Conservation (phyloP, 1,140 invertebrate species). For the Calosoma granatense region DNA sequence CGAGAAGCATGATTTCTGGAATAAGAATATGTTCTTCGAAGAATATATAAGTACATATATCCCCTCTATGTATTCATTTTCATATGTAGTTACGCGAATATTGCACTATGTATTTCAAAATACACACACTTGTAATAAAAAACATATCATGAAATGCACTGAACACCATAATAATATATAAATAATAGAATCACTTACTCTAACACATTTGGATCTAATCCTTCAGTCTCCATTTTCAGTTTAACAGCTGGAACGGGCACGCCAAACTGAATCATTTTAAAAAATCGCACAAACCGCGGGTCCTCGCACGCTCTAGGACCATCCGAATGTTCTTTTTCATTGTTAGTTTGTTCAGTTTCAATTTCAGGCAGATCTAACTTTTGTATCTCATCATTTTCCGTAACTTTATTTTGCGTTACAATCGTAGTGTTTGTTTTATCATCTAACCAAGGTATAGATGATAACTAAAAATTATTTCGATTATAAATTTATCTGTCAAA, state of each 20-base stretch:
- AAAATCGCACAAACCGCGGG: constrained; percentile 64
- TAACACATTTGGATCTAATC: constrained; percentile 63
- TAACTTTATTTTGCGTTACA: constrained; percentile 21
- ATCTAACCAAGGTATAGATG: constrained; percentile 59
- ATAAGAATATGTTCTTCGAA: too few species aligned
- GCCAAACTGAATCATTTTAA: constrained; percentile 82
- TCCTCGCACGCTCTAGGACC: constrained; percentile 34
- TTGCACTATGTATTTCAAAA: too few species aligned
- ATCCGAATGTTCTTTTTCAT: constrained; percentile 14
- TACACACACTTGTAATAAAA: too few species aligned
- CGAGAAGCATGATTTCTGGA: too few species aligned
- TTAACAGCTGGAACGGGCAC: constrained; percentile 70
- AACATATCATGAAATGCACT: too few species aligned
- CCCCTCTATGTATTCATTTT: too few species aligned
- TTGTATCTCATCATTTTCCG: constrained; percentile 18
- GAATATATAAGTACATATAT: too few species aligned
- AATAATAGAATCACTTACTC: too few species aligned
- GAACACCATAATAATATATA: too few species aligned
- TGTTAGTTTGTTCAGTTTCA: constrained; percentile 24
- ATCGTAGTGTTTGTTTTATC: constrained; percentile 24
- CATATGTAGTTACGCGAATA: too few species aligned
- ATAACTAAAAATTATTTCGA: constrained; percentile 45
- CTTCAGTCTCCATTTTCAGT: constrained; percentile 72
- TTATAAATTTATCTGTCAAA: constrained; percentile 8
- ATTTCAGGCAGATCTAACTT: constrained; percentile 22